Percentiles rank a stretch among this genome's conserved stretches.
These are phyloP conservation scores for Emydocephalus ijimae DNA, from an alignment of 2,113 vertebrate genomes.

Conservation along the genomic window DNA sequence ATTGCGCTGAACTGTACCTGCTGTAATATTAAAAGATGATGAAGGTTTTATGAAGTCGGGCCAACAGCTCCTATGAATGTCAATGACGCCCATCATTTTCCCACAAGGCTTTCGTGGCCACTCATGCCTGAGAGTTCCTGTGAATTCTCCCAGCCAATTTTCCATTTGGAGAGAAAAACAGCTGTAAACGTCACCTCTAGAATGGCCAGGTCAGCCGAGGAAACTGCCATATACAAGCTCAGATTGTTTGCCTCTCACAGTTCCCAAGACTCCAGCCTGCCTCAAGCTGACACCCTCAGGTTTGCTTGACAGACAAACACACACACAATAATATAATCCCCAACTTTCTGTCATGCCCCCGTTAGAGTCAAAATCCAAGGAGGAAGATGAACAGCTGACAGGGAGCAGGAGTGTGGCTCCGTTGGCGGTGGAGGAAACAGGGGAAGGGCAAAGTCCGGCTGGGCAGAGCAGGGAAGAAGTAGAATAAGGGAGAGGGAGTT, in stretches of 20 bases:
- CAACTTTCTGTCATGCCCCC: neutral
- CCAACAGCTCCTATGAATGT: fast-evolving
- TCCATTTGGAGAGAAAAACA: fast-evolving
- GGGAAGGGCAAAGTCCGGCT: no score
- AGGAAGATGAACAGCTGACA: no score
- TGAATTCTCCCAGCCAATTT: fast-evolving
- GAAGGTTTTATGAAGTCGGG: neutral
- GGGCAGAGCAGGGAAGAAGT: no score
- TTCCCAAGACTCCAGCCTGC: neutral
- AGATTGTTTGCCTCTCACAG: neutral
- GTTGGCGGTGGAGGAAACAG: no score
- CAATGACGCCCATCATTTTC: neutral
- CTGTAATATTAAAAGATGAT: conserved; percentile 8
- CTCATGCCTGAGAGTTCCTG: neutral
- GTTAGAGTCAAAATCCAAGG: no score
- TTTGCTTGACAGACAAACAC: neutral
- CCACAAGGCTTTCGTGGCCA: neutral
- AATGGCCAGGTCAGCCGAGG: neutral
- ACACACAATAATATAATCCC: neutral
- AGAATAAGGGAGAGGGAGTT: no score
- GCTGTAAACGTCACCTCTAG: neutral
- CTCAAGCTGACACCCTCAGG: neutral
- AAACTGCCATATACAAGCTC: neutral
- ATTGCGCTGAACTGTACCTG: conserved; percentile 17
- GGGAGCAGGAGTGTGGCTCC: no score